phyloP scores from a whole-genome alignment of 1,140 invertebrate species.

The Zaprionus inermis region DNA sequence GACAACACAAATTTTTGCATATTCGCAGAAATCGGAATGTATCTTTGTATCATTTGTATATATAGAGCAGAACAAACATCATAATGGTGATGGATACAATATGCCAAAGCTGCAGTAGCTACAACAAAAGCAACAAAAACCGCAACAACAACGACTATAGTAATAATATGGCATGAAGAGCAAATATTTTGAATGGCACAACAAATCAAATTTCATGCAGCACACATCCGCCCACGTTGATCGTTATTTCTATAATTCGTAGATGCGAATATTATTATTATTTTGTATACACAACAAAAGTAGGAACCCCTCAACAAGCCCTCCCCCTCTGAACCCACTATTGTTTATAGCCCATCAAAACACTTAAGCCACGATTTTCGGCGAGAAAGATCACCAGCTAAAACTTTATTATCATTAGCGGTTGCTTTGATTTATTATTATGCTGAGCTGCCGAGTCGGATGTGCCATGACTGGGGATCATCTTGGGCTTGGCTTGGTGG shows the following conservation, averaged over 20 bases:
- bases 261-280: slow-evolving; percentile 22
- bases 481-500: neutral
- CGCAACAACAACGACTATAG: slow-evolving; percentile 2
- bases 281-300: neutral
- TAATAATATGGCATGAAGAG: slow-evolving; percentile 30
- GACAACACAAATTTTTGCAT: slow-evolving; percentile 40
- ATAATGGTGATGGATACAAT: slow-evolving; percentile 44
- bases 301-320: slow-evolving; percentile 18
- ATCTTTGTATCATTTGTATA: slow-evolving; percentile 31
- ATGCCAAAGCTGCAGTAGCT: slow-evolving; percentile 39
- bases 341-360: slow-evolving; percentile 65
- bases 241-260: slow-evolving; percentile 30
- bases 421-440: slow-evolving; percentile 45
- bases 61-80: slow-evolving; percentile 40
- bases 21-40: slow-evolving; percentile 30
- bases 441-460: neutral
- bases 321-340: neutral
- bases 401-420: slow-evolving; percentile 61
- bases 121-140: slow-evolving; percentile 25
- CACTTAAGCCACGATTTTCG: slow-evolving; percentile 54
- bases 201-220: slow-evolving; percentile 51
- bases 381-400: slow-evolving; percentile 54
- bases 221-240: slow-evolving; percentile 62
- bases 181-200: slow-evolving; percentile 47
- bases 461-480: neutral